Conservation (phyloP, 1,140 invertebrate species). For the Drosophila sulfurigaster region DNA sequence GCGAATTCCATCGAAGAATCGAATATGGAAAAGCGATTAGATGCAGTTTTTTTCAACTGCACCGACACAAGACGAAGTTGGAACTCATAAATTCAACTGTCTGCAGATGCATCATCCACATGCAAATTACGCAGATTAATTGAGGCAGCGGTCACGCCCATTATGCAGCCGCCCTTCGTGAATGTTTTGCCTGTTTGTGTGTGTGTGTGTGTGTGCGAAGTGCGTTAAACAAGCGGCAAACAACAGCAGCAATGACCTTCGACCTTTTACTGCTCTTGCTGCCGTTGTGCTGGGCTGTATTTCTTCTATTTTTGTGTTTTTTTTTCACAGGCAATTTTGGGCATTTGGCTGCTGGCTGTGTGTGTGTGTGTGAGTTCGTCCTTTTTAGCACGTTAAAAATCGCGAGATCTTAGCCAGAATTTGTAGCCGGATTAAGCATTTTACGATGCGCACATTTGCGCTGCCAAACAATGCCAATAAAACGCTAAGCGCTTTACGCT, state of each 20-base stretch:
- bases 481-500: conserved; percentile 75
- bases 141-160: conserved; percentile 62
- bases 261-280: conserved; percentile 29
- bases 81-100: not conserved
- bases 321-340: conserved; percentile 70
- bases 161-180: conserved; percentile 26
- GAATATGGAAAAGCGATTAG: conserved; percentile 33
- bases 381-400: conserved; percentile 75
- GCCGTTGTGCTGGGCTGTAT: not conserved
- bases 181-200: conserved; percentile 17
- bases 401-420: conserved; percentile 68
- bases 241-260: conserved; percentile 55
- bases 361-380: conserved; percentile 29
- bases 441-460: conserved; percentile 42
- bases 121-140: conserved; percentile 76
- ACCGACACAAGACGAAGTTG: not conserved
- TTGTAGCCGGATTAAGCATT: conserved; percentile 61
- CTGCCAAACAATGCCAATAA: conserved; percentile 60
- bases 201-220: too few species aligned
- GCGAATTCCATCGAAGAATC: conserved; percentile 51
- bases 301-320: not conserved
- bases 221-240: conserved; percentile 3
- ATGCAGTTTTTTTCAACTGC: conserved; percentile 44
- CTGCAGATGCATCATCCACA: conserved; percentile 44
- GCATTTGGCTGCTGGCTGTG: conserved; percentile 13